Evolutionary conservation across 2,888 invertebrate genomes (phyloP).

Genomic region (Polymixis lichenea): DNA sequence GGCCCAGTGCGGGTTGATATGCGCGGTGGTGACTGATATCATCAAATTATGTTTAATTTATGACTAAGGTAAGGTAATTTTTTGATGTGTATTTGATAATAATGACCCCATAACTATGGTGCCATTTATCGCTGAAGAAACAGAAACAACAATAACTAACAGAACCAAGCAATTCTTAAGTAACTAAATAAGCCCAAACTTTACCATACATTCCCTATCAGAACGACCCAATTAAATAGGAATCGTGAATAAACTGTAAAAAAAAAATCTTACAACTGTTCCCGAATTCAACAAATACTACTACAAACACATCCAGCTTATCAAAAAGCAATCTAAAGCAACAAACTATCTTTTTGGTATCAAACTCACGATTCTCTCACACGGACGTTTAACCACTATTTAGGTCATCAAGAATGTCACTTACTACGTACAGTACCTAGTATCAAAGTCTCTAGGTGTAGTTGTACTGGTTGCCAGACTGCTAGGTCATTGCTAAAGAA

Average conservation of each 20-base stretch:
- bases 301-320: not conserved
- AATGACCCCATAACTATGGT: too few species aligned
- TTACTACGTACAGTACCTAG: not conserved
- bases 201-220: too few species aligned
- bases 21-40: not conserved
- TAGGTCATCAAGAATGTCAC: constrained; percentile 48
- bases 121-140: too few species aligned
- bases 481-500: constrained; percentile 52
- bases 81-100: too few species aligned
- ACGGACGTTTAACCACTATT: constrained; percentile 31
- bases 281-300: not conserved
- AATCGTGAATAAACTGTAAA: not conserved
- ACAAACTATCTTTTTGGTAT: constrained; percentile 6
- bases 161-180: not conserved
- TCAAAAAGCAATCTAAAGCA: constrained; percentile 12
- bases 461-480: constrained; percentile 18
- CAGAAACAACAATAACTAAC: not conserved
- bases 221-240: not conserved
- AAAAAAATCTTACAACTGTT: too few species aligned
- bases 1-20: too few species aligned
- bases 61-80: not conserved
- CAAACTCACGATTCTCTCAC: constrained; percentile 25
- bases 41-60: too few species aligned
- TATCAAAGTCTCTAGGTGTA: constrained; percentile 25
- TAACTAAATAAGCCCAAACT: too few species aligned